Conservation (phyloP, 2,888 invertebrate genomes). For the Cryptocheilus praepositus region DNA sequence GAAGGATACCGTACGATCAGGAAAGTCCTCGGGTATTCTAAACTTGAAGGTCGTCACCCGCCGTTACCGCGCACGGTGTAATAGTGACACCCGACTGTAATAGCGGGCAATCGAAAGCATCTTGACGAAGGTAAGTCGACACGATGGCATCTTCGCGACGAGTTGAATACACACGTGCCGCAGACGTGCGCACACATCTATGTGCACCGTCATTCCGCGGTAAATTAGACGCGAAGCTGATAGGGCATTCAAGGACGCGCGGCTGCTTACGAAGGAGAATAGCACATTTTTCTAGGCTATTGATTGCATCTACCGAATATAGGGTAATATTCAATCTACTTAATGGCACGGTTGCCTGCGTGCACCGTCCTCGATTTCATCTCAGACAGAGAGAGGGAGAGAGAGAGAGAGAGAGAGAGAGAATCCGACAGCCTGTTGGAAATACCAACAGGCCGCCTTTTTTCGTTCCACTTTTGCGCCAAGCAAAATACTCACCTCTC, state of each 20-base stretch:
- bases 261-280: slow-evolving; percentile 43
- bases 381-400: slow-evolving; percentile 34
- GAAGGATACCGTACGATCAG: too few relatives aligned
- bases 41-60: slow-evolving; percentile 4
- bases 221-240: slow-evolving; percentile 53
- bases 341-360: slow-evolving; percentile 59
- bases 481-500: slow-evolving; percentile 43
- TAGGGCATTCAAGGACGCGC: slow-evolving; percentile 53
- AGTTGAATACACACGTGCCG: too few relatives aligned
- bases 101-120: slow-evolving; percentile 14
- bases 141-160: neutral
- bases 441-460: slow-evolving; percentile 15
- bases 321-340: slow-evolving; percentile 70
- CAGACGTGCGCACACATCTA: neutral
- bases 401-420: neutral
- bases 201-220: slow-evolving; percentile 33
- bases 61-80: slow-evolving; percentile 16
- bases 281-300: slow-evolving; percentile 58
- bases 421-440: neutral
- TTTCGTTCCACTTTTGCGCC: slow-evolving; percentile 50
- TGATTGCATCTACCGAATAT: slow-evolving; percentile 65
- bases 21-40: neutral
- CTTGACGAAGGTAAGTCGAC: slow-evolving; percentile 10
- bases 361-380: slow-evolving; percentile 64
- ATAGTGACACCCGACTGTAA: slow-evolving; percentile 2